A percentile compares a stretch with the other conserved stretches of the same genome.
Evolutionary conservation across 1,140 invertebrate species (phyloP).

Genomic region (Euura saliciscinereae): DNA sequence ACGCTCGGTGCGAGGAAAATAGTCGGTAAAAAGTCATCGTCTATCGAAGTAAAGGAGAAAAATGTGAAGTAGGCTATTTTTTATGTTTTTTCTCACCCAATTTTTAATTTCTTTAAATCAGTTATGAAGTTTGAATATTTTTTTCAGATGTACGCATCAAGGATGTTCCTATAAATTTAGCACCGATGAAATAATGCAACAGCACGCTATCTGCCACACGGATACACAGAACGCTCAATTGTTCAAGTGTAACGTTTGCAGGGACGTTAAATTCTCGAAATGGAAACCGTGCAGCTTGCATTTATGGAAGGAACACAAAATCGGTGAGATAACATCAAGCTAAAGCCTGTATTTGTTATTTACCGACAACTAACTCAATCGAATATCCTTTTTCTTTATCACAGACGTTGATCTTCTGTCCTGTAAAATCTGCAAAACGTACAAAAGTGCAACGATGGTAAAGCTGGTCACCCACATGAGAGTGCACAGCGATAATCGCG

Average conservation of each 20-base stretch:
- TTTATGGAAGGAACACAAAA: constrained; percentile 71
- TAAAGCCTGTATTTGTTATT: background rate
- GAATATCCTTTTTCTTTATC: constrained; percentile 19
- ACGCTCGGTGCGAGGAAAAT: constrained; percentile 29
- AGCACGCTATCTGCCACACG: constrained; percentile 61
- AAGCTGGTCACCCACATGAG: constrained; percentile 66
- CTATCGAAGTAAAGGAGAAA: constrained; percentile 42
- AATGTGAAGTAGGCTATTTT: constrained; percentile 38
- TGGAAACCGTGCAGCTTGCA: constrained; percentile 71
- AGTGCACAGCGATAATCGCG: constrained; percentile 66
- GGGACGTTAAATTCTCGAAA: constrained; percentile 55
- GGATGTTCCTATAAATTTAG: constrained; percentile 62
- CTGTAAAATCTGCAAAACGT: constrained; percentile 67
- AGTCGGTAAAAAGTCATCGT: constrained; percentile 34
- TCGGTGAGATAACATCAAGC: constrained; percentile 39
- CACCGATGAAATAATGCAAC: constrained; percentile 51
- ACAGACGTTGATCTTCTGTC: constrained; percentile 68
- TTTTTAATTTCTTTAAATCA: no score
- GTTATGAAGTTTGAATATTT: constrained; percentile 18
- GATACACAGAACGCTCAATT: constrained; percentile 43
- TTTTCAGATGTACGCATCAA: constrained; percentile 56
- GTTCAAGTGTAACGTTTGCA: constrained; percentile 62
- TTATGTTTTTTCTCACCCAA: constrained; percentile 9
- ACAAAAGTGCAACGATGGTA: constrained; percentile 62
- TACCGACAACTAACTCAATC: constrained; percentile 27